Evolutionary conservation across 2,113 vertebrate genomes (phyloP).

Genomic region (Atlantisia rogersi): DNA sequence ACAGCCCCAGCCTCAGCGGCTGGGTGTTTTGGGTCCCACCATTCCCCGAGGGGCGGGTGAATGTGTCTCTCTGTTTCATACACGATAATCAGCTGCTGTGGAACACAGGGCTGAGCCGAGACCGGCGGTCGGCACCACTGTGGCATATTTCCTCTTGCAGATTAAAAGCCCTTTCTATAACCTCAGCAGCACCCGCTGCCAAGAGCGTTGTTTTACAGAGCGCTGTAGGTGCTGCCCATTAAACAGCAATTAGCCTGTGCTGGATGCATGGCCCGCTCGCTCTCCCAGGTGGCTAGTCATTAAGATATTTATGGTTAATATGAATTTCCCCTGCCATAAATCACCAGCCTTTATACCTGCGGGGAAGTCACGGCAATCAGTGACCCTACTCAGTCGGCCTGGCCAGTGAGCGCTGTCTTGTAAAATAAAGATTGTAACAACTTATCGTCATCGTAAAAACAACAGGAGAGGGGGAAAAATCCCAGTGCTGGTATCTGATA

Average conservation of each 20-base stretch:
- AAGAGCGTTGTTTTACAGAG: background rate
- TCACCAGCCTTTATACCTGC: slow-evolving; percentile 49
- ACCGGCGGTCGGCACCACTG: background rate
- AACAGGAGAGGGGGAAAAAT: slow-evolving; percentile 54
- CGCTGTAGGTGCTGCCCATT: background rate
- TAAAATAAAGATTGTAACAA: slow-evolving; percentile 47
- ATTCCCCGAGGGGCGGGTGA: background rate
- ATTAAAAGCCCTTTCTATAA: slow-evolving; percentile 25
- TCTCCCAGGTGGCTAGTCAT: slow-evolving; percentile 47
- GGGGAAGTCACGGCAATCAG: slow-evolving; percentile 48
- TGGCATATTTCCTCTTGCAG: slow-evolving; percentile 5
- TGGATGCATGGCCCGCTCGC: background rate
- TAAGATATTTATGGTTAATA: slow-evolving; percentile 67
- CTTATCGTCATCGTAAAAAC: slow-evolving; percentile 40
- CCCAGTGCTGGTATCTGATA: slow-evolving; percentile 45
- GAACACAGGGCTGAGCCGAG: background rate
- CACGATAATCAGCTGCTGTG: background rate
- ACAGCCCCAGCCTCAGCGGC: background rate
- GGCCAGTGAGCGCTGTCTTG: background rate
- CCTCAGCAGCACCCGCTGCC: background rate
- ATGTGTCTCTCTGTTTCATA: background rate
- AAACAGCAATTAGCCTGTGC: slow-evolving; percentile 41
- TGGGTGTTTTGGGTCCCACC: rapidly evolving
- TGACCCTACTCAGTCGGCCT: background rate
- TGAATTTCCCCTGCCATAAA: slow-evolving; percentile 62